These are phyloP conservation scores for Platypus cylindrus DNA, from an alignment of 2,888 invertebrate genomes.

Conservation along the genomic window DNA sequence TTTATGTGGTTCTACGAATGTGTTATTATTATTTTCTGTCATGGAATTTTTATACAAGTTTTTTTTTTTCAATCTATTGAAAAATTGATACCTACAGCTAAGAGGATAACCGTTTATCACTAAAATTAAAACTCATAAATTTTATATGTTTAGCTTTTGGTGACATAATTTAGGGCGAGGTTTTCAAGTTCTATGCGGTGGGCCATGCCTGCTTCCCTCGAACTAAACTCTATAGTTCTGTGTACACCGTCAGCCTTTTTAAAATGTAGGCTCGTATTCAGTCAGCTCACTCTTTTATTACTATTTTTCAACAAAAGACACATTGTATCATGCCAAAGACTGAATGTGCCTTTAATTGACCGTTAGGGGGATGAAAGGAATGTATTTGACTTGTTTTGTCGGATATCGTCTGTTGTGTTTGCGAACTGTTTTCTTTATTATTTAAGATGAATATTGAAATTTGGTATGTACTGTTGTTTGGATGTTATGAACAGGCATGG, in stretches of 20 bases:
- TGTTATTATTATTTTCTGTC: too few relatives aligned
- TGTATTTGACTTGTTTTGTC: constrained; percentile 11
- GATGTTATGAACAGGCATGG: too few relatives aligned
- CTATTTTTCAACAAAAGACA: constrained; percentile 23
- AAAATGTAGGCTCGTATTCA: constrained; percentile 13
- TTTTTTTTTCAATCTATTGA: too few relatives aligned
- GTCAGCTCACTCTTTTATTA: constrained; percentile 19
- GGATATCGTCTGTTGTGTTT: constrained; percentile 9
- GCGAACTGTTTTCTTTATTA: constrained; percentile 9
- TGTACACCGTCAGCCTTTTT: constrained; percentile 19
- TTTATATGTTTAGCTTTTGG: constrained; percentile 11
- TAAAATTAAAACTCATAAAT: constrained; percentile 11
- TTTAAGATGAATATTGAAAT: too few relatives aligned
- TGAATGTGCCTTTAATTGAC: constrained; percentile 31
- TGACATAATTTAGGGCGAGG: constrained; percentile 14
- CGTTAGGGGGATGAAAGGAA: constrained; percentile 23
- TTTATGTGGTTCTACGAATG: too few relatives aligned
- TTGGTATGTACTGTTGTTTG: too few relatives aligned
- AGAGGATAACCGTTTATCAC: too few relatives aligned
- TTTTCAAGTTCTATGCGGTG: constrained; percentile 10
- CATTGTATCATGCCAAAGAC: constrained; percentile 27
- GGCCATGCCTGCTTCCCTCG: constrained; percentile 15
- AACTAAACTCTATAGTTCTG: too few relatives aligned
- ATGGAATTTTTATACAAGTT: too few relatives aligned
- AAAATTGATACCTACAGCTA: too few relatives aligned